Evolutionary conservation across 2,888 invertebrate genomes (phyloP).

Genomic region (Pyrochroa serraticornis): DNA sequence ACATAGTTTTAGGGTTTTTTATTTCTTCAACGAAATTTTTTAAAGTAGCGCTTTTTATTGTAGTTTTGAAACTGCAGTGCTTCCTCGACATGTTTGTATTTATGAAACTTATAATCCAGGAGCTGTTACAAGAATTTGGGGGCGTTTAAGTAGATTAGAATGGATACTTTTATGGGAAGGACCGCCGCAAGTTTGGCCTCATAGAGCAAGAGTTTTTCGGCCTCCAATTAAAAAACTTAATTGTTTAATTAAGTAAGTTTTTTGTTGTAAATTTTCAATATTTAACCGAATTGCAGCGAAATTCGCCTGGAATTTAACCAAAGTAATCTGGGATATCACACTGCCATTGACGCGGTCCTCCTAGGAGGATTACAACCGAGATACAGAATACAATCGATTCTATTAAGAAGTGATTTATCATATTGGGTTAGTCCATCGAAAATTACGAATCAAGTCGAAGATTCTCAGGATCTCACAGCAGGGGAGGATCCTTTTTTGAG

Average conservation of each 20-base stretch:
- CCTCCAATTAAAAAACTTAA: slow-evolving; percentile 69
- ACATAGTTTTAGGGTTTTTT: slow-evolving; percentile 67
- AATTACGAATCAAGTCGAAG: neutral
- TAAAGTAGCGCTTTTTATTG: slow-evolving; percentile 28
- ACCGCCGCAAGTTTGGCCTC: slow-evolving; percentile 65
- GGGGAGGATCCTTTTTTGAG: slow-evolving; percentile 35
- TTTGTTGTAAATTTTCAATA: slow-evolving; percentile 11
- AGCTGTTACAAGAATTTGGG: slow-evolving; percentile 82
- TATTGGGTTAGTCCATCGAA: slow-evolving; percentile 21
- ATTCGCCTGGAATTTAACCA: slow-evolving; percentile 88
- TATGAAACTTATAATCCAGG: slow-evolving; percentile 90
- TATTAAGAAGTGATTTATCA: slow-evolving; percentile 40
- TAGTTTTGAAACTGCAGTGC: slow-evolving; percentile 71
- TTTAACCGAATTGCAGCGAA: slow-evolving; percentile 61
- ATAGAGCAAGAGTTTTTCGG: slow-evolving; percentile 74
- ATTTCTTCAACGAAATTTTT: slow-evolving; percentile 9
- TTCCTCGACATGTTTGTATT: slow-evolving; percentile 72
- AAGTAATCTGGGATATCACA: slow-evolving; percentile 79
- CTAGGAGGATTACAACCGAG: slow-evolving; percentile 66
- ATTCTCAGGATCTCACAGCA: neutral
- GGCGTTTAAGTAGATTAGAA: slow-evolving; percentile 58
- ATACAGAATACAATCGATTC: slow-evolving; percentile 42
- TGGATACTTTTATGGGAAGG: slow-evolving; percentile 85
- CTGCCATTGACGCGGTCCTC: slow-evolving; percentile 84
- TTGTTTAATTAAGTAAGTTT: slow-evolving; percentile 62